These are phyloP conservation scores for Latheticus oryzae DNA, from an alignment of 2,888 invertebrate genomes.

Conservation along the genomic window DNA sequence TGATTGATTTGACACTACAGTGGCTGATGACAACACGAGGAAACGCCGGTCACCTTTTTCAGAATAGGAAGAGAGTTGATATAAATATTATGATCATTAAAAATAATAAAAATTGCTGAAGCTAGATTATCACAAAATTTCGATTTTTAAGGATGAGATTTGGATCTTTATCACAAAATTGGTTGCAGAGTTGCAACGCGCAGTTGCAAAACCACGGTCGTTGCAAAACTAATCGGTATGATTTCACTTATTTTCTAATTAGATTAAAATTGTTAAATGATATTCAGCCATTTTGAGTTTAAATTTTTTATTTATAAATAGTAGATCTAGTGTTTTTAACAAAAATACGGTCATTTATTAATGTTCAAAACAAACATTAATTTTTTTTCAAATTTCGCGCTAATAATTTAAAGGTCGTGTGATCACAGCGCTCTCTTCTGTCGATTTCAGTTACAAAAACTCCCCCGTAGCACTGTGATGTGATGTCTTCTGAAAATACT, in stretches of 20 bases:
- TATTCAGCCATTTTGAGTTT: too few relatives aligned
- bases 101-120: slow-evolving; percentile 13
- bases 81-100: slow-evolving; percentile 13
- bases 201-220: slow-evolving; percentile 28
- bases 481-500: slow-evolving; percentile 51
- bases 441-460: slow-evolving; percentile 9
- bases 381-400: slow-evolving; percentile 6
- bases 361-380: too few relatives aligned
- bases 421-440: slow-evolving; percentile 3
- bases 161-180: slow-evolving; percentile 20
- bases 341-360: too few relatives aligned
- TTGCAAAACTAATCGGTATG: too few relatives aligned
- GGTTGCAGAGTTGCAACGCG: slow-evolving; percentile 35
- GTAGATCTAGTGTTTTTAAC: too few relatives aligned
- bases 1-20: slow-evolving; percentile 46
- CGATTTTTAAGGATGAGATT: slow-evolving; percentile 21
- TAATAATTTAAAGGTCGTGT: slow-evolving; percentile 5
- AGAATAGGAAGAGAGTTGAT: slow-evolving; percentile 2
- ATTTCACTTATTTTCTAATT: too few relatives aligned
- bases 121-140: slow-evolving; percentile 26
- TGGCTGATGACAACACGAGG: slow-evolving; percentile 49
- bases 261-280: too few relatives aligned
- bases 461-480: slow-evolving; percentile 48
- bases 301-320: too few relatives aligned
- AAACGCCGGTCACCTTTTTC: slow-evolving; percentile 50